Base-by-base conservation (phyloP, 2,797 vertebrate species). In the Hyperoplus immaculatus region DNA sequence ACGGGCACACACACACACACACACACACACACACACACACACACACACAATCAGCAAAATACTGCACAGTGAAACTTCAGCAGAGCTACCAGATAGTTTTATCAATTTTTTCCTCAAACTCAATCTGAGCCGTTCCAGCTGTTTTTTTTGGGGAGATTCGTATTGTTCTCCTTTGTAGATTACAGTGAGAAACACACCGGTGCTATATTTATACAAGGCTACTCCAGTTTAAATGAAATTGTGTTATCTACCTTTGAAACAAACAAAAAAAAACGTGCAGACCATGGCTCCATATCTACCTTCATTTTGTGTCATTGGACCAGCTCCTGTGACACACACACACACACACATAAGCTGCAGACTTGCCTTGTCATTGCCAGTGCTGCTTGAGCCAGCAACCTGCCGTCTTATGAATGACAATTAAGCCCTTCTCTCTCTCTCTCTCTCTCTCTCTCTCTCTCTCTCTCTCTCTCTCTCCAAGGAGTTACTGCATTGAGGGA, bases 161-260 rank as follows among this genome's bases (percentile, higher is more conserved):
- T 29, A 29, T 29, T 29, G 29, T 29, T 88, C 86, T 88, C 67
- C 82, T 85, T 50, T 72, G 83, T 72, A 75, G 75, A 89, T 81
- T 76, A 82, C 83, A 86, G 75, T 91, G 69, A 90, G 29, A 29
- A 29, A 29, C 29, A 83, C 39, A 89, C 87, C 84, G 94, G 93
- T 95, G 94, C 94, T 94, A 94, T 92, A 91, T 94, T 95, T 94
- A 92, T 93, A 89, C 1, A 88, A 93, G 69, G 83, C 88, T 93
- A 89, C 88, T 93, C 91, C 86, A 89, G 78, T 91, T 92, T 85
- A 87, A 29, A 87, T 87, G 79, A 87, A 86, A 80, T 80, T 91
- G 72, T 86, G 75, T 87, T 86, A 82, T 91, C 82, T 77, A 87
- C 80, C 78, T 92, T 90, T 87, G 50, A 78, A 85, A 61, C 29